Conservation (phyloP, 2,113 vertebrate species). For the Mastomys natalensis region DNA sequence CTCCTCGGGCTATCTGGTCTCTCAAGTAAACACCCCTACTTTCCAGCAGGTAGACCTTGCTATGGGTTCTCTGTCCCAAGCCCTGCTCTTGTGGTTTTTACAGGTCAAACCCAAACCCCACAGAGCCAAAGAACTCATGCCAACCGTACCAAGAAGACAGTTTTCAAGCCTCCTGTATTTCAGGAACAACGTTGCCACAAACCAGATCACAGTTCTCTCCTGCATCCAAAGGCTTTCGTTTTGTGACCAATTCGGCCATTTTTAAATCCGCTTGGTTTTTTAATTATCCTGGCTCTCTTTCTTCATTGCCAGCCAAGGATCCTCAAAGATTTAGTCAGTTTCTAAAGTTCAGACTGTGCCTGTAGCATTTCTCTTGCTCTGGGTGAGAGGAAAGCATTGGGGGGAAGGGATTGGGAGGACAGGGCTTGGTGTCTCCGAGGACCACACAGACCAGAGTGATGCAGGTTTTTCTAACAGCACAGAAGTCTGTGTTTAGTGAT, state of each 20-base stretch:
- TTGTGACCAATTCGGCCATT: not conserved
- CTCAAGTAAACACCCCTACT: not conserved
- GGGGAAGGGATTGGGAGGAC: too few species aligned
- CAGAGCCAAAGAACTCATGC: fast-evolving
- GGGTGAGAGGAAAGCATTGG: too few species aligned
- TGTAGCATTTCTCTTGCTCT: not conserved
- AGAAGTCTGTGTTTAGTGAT: not conserved
- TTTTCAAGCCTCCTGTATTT: not conserved
- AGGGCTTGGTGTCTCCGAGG: too few species aligned
- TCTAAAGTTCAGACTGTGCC: not conserved
- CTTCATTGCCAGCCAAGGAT: not conserved
- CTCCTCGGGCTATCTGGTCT: not conserved
- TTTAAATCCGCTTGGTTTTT: not conserved
- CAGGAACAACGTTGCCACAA: not conserved
- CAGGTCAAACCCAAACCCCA: not conserved
- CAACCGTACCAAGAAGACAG: not conserved
- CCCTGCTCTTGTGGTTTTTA: not conserved
- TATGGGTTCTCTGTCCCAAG: not conserved
- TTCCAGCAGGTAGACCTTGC: not conserved
- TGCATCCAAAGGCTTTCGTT: not conserved
- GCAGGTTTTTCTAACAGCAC: not conserved
- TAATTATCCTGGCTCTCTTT: not conserved
- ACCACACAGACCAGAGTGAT: not conserved
- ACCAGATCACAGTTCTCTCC: fast-evolving
- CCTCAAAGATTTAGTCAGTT: not conserved